These are phyloP conservation scores for Penaeus monodon DNA, from an alignment of 2,888 invertebrate species.

Conservation along the genomic window DNA sequence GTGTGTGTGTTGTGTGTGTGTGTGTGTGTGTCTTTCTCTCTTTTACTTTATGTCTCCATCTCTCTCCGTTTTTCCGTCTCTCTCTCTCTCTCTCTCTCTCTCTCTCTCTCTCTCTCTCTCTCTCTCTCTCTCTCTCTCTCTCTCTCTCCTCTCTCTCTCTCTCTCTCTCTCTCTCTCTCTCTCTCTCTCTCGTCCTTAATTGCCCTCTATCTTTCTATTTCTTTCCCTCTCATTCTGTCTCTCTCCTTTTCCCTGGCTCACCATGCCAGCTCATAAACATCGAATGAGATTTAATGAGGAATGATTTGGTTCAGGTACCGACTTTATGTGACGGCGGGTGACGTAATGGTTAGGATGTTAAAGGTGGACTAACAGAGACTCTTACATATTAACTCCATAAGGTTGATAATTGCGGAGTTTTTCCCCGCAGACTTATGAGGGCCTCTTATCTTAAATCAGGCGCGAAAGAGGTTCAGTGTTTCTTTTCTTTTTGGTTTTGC, in stretches of 20 bases:
- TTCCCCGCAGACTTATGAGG: no score
- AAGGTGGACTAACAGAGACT: no score
- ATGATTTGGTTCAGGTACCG: no score
- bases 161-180: slow-evolving; percentile 8
- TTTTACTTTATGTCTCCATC: not conserved
- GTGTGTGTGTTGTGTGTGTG: not conserved
- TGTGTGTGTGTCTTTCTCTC: not conserved
- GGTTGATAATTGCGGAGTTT: no score
- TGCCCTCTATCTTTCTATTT: slow-evolving; percentile 20
- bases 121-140: slow-evolving; percentile 27
- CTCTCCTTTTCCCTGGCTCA: not conserved
- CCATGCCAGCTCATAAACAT: no score
- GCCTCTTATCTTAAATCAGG: no score
- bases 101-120: slow-evolving; percentile 22
- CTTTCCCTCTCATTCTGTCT: slow-evolving; percentile 25
- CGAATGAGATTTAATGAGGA: no score
- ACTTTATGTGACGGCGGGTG: no score
- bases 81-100: slow-evolving; percentile 6
- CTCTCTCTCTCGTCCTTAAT: slow-evolving; percentile 7
- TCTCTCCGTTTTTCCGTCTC: not conserved
- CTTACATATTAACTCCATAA: no score
- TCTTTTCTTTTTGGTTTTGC: no score
- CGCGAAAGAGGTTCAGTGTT: no score
- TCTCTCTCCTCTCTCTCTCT: slow-evolving; percentile 17
- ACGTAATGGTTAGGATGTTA: no score